These are phyloP conservation scores for Brachionichthys hirsutus DNA, from an alignment of 2,113 vertebrate genomes.

Conservation along the genomic window DNA sequence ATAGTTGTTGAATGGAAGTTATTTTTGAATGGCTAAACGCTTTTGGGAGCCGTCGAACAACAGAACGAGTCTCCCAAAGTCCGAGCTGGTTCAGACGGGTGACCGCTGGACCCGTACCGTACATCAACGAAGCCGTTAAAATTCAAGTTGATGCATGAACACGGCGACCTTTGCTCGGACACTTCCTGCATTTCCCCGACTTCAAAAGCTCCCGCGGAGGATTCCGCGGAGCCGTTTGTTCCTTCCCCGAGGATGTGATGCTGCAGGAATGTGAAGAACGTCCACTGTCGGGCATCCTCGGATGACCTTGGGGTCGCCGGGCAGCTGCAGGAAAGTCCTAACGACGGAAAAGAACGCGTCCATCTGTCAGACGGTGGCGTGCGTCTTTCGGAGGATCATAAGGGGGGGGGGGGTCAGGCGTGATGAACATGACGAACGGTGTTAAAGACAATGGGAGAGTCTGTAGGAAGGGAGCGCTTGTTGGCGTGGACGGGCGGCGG, in stretches of 20 bases:
- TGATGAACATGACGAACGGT: slow-evolving; percentile 43
- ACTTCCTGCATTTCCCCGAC: slow-evolving; percentile 45
- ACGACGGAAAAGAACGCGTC: slow-evolving; percentile 26
- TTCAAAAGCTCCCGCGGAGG: slow-evolving; percentile 27
- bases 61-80: no score
- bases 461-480: slow-evolving; percentile 32
- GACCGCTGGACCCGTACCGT: no score
- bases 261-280: slow-evolving; percentile 47
- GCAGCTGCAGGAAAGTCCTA: slow-evolving; percentile 19
- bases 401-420: slow-evolving; percentile 22
- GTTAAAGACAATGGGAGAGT: slow-evolving; percentile 54
- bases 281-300: slow-evolving; percentile 5
- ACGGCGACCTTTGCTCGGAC: slow-evolving; percentile 21
- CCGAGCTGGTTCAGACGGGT: no score
- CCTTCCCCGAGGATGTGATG: slow-evolving; percentile 56
- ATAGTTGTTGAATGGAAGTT: no score
- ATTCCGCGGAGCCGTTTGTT: slow-evolving; percentile 12
- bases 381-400: slow-evolving; percentile 33
- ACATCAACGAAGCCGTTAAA: slow-evolving; percentile 15
- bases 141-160: slow-evolving; percentile 12
- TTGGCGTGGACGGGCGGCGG: slow-evolving; percentile 18
- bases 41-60: no score
- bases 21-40: no score
- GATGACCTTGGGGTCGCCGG: slow-evolving; percentile 22
- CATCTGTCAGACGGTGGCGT: slow-evolving; percentile 31